Conservation (phyloP, 30 jellyfish, hydroid and myxozoan species). For the Aurelia sp. region DNA sequence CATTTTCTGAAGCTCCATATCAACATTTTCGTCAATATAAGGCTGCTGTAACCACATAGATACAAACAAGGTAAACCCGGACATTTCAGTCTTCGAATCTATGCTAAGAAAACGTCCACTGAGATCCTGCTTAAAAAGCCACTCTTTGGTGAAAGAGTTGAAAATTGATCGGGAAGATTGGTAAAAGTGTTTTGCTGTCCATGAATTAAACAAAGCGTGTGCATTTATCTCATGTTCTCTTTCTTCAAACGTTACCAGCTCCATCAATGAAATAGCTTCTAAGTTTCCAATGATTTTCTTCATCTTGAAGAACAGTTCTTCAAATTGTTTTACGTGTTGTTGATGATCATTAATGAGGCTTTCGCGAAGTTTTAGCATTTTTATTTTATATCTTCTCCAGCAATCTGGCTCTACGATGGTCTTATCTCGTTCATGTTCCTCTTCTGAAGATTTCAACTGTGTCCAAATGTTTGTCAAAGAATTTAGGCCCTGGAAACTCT, state of each 20-base stretch:
- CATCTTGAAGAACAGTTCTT: conserved; percentile 40
- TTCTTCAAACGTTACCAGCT: background rate
- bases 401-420: conserved; percentile 27
- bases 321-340: conserved; percentile 41
- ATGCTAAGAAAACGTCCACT: conserved; percentile 24
- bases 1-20: conserved; percentile 73
- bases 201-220: conserved; percentile 25
- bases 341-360: conserved; percentile 72
- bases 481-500: conserved; percentile 82
- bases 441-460: conserved; percentile 68
- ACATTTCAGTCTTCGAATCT: conserved; percentile 7
- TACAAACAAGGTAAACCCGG: conserved; percentile 41
- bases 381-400: conserved; percentile 59
- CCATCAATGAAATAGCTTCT: conserved; percentile 69
- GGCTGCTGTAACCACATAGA: conserved; percentile 96
- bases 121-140: conserved; percentile 57
- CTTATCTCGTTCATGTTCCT: conserved; percentile 28
- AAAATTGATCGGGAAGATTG: conserved; percentile 50
- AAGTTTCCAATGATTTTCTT: conserved; percentile 47
- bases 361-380: conserved; percentile 74
- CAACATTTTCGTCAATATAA: conserved; percentile 50
- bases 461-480: conserved; percentile 71
- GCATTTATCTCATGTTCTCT: background rate
- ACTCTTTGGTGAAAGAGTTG: conserved; percentile 76
- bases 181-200: conserved; percentile 74